Evolutionary conservation across 2,797 vertebrate genomes (phyloP), one percentile per base, ranked within the genome.

Genomic region (Cephalopachus bancanus): DNA sequence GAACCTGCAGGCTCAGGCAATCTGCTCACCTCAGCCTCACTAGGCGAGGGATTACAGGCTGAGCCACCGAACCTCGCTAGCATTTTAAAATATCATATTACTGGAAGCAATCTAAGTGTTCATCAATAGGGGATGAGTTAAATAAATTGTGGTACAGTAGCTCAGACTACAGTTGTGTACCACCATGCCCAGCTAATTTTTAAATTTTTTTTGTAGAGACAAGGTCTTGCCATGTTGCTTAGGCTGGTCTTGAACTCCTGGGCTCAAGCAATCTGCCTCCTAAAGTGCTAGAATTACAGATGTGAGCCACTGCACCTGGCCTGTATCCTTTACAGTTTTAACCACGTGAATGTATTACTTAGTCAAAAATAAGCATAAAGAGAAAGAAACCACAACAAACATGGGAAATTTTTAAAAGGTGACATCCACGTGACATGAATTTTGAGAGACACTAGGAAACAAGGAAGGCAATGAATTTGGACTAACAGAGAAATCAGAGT

Each of bases 341-440:
- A 67, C 14, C 28, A 67, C 49, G 49, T 78, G 59, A 75, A 37
- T 57, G 20, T 74, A 84, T 84, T 92, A 30, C 49, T 57, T 83
- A 59, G n/a, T 83, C 83, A 89, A 89, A 96, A 93, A 71, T 69
- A 93, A 71, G 76, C 87, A 51, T 93, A 80, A 92, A 93, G 83
- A 80, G 72, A 69, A 79, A 87, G n/a, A 79, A 89, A 80, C 28
- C 24, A 84, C 55, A 92, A 71, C 17, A 33, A 59, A 33, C 51
- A 62, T 60, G 76, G 30, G 9, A 86, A 94, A 95, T 6, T 89
- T 44, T 65, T 59, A 86, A 94, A 94, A 97, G 10, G n/a, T 96
- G 64, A 87, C 55, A 87, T 37, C 20, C 55, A 30, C 20, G 5
- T 72, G 57, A 84, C n/a, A 89, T 59, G 60, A 67, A 85, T 93